A percentile compares a stretch with the other conserved stretches of the same genome.
These are phyloP conservation scores for Bos javanicus DNA, from an alignment of 2,113 vertebrate species.

Conservation along the genomic window DNA sequence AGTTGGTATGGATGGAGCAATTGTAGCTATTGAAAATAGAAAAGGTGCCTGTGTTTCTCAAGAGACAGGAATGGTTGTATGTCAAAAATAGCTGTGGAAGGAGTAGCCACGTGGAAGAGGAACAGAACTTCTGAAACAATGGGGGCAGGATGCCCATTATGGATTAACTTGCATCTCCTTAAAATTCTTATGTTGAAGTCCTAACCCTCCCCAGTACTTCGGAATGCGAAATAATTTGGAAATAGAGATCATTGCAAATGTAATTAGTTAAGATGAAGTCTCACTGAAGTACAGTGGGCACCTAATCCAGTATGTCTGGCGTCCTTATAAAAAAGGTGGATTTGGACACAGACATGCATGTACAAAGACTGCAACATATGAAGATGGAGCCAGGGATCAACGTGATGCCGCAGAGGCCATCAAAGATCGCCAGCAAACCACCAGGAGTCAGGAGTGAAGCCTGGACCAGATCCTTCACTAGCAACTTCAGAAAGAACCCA, in stretches of 20 bases:
- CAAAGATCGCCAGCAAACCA: too few species aligned
- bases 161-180: neutral
- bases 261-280: neutral
- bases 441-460: too few species aligned
- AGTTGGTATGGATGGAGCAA: neutral
- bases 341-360: rapidly evolving
- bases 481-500: neutral
- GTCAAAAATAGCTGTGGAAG: too few species aligned
- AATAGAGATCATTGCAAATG: neutral
- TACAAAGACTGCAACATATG: neutral
- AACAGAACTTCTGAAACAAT: neutral
- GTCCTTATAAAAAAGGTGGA: neutral
- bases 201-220: neutral
- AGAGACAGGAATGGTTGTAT: neutral
- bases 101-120: neutral
- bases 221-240: neutral
- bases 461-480: too few species aligned
- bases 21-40: neutral
- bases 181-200: neutral
- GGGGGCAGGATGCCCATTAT: rapidly evolving
- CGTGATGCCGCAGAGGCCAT: neutral
- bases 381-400: neutral
- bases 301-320: neutral
- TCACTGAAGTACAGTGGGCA: neutral
- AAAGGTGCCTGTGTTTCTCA: neutral